Percentiles rank a stretch among this genome's conserved stretches.
These are phyloP conservation scores for Tupiocoris notatus DNA, from an alignment of 2,888 invertebrate genomes.

Conservation along the genomic window DNA sequence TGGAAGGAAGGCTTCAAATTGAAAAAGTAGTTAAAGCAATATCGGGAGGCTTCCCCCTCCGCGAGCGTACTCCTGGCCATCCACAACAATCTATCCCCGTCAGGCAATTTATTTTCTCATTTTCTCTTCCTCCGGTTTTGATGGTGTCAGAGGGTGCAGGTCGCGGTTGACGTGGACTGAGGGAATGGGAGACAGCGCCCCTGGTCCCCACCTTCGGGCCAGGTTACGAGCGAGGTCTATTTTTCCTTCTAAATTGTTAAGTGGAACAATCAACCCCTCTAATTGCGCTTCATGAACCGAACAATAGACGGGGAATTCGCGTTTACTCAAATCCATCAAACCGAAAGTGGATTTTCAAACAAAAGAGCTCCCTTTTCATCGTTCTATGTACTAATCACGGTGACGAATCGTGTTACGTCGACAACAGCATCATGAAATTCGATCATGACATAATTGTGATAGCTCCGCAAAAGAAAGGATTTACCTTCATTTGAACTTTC, in stretches of 20 bases:
- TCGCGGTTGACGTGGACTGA: not conserved
- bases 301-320: not conserved
- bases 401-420: no score
- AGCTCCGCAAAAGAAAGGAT: no score
- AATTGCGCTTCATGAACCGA: conserved; percentile 17
- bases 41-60: conserved; percentile 24
- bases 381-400: no score
- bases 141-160: conserved; percentile 9
- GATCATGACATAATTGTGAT: no score
- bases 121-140: conserved; percentile 42
- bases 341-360: not conserved
- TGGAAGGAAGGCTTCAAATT: conserved; percentile 36
- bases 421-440: no score
- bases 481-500: no score
- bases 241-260: conserved; percentile 29
- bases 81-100: conserved; percentile 45
- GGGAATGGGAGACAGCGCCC: conserved; percentile 8
- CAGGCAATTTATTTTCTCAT: conserved; percentile 45
- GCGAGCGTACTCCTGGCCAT: not conserved
- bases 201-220: conserved; percentile 1
- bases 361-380: no score
- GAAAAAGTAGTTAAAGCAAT: conserved; percentile 45
- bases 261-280: conserved; percentile 36
- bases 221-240: not conserved
- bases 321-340: not conserved